These are phyloP conservation scores for Patiria pectinifera DNA, from an alignment of 53 echinoderm and acorn worm genomes.

Conservation along the genomic window DNA sequence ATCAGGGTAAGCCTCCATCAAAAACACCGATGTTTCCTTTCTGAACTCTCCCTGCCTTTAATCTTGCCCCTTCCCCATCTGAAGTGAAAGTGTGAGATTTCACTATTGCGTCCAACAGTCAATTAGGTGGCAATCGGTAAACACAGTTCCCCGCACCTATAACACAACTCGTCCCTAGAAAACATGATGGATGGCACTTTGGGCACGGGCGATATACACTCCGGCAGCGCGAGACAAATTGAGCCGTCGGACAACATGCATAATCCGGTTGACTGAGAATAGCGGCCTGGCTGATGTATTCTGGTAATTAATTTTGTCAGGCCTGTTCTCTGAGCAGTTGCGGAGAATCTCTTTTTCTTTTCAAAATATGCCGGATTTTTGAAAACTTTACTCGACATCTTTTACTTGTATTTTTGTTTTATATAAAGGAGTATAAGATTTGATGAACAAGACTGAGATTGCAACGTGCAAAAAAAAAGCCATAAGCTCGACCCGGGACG, in stretches of 20 bases:
- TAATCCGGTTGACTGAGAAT: constrained; percentile 47
- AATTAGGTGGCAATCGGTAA: constrained; percentile 52
- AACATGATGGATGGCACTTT: constrained; percentile 55
- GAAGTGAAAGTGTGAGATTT: neutral
- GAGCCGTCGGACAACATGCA: constrained; percentile 27
- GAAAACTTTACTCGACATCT: too few species aligned
- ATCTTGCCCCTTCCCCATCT: neutral
- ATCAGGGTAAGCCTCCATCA: too few species aligned
- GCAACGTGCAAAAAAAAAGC: too few species aligned
- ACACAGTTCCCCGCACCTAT: neutral
- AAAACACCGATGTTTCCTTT: too few species aligned
- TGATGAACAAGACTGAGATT: too few species aligned
- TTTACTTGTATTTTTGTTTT: too few species aligned
- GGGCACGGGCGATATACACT: neutral
- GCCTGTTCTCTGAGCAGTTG: neutral
- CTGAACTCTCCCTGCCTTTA: neutral
- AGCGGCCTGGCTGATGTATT: neutral
- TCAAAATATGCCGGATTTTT: too few species aligned
- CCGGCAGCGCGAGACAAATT: constrained; percentile 30
- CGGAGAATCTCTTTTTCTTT: too few species aligned
- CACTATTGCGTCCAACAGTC: constrained; percentile 44
- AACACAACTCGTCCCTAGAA: neutral
- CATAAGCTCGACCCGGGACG: too few species aligned
- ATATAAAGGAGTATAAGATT: too few species aligned
- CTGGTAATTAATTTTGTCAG: constrained; percentile 43